A percentile compares a stretch with the other conserved stretches of the same genome.
phyloP scores from a whole-genome alignment of 2,888 invertebrate species.

The Prionchulus punctatus region DNA sequence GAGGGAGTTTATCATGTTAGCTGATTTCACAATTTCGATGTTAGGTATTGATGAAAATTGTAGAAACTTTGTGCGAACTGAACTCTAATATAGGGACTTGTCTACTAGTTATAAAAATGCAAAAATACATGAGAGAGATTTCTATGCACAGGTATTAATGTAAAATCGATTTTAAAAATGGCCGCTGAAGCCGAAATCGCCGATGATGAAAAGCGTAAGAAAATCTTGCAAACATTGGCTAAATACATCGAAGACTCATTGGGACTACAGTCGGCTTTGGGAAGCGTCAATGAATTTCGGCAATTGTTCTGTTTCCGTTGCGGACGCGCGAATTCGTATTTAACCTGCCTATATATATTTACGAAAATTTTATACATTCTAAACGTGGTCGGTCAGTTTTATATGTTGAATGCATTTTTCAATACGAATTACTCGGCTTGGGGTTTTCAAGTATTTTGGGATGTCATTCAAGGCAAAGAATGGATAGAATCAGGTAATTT shows the following conservation, averaged over 20 bases:
- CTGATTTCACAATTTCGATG: no score
- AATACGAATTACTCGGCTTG: not conserved
- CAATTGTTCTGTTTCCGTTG: no score
- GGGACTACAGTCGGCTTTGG: not conserved
- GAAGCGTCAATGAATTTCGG: no score
- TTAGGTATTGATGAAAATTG: no score
- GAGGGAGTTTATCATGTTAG: no score
- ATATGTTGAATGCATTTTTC: not conserved
- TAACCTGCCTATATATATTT: not conserved
- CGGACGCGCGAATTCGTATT: not conserved
- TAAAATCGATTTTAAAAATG: slow-evolving; percentile 2
- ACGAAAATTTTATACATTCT: not conserved
- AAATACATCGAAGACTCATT: slow-evolving; percentile 6
- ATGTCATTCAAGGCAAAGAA: not conserved
- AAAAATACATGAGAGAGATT: no score
- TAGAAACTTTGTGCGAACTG: no score
- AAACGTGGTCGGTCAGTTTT: not conserved
- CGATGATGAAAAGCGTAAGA: not conserved
- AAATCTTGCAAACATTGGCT: slow-evolving; percentile 2
- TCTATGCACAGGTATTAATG: slow-evolving; percentile 9
- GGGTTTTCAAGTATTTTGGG: not conserved
- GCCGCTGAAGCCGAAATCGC: not conserved
- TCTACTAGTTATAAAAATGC: no score
- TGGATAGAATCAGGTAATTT: not conserved
- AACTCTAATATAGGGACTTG: no score